Evolutionary conservation across 92 coral and sea anemone genomes (phyloP), one percentile per base, ranked within the genome.

Genomic region (Zoanthus gigantus): DNA sequence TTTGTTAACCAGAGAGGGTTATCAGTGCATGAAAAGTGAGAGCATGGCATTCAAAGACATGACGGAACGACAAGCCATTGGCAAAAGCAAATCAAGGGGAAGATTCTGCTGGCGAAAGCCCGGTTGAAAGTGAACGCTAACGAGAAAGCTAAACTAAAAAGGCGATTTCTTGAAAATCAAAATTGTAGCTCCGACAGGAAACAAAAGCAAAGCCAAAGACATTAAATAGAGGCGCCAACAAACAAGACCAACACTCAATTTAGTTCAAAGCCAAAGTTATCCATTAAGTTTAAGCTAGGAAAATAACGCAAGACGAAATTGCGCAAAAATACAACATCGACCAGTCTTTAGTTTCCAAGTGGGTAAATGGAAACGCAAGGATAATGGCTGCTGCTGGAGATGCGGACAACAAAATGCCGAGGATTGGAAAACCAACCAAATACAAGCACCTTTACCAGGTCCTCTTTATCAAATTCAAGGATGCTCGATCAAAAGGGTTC

Each of bases 1-100:
- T 83, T 83, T 50, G 76, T 83, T 44, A 83, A 69, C 87, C 87
- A 83, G 61, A 66, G 45, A 83, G 77, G 77, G 45, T 68, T 83
- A 42, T 58, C 74, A 18, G 54, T 81, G 48, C 86, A 81, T 81
- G 74, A 60, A 29, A 81, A 57, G 71, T 81, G 86, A 34, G 53
- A 30, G 46, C 74, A 81, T 81, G 74, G 74, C 75, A 52, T 82
- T 82, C 48, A 65, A 82, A 60, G 47, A 71, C 42, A 50, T 54
- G 74, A 65, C 86, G 73, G 86, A 28, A 61, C 73, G 54, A 81
- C 46, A 63, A 60, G 53, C 46, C 57, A 15, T 30, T 48, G 57
- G 45, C 52, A 67, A 31, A 63, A 67, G 86, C 86, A 68, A 32
- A 63, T 50, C 58, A 81, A 48, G 57, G 31, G 72, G 86, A 82